phyloP scores from a whole-genome alignment of 1,140 invertebrate genomes.

The Streblospio benedicti region DNA sequence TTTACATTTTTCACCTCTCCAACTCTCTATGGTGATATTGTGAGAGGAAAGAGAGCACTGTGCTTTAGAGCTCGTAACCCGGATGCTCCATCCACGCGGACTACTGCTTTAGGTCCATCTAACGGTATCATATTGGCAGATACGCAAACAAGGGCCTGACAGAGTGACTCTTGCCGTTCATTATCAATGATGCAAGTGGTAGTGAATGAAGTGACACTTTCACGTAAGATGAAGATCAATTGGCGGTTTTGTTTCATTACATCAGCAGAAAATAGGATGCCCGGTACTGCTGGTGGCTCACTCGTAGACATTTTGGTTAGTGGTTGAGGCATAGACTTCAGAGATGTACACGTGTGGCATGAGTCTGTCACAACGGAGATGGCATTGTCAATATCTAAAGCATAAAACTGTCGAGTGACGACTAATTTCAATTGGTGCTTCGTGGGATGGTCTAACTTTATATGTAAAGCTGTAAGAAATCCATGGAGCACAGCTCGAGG shows the following conservation, averaged over 20 bases:
- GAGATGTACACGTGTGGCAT: constrained; percentile 16
- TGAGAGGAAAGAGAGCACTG: constrained; percentile 11
- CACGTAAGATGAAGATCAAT: neutral
- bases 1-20: constrained; percentile 19
- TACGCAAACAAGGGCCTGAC: neutral
- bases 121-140: constrained; percentile 6
- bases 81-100: constrained; percentile 19
- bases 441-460: constrained; percentile 16
- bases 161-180: neutral
- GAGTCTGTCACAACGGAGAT: neutral
- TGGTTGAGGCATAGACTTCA: constrained; percentile 2
- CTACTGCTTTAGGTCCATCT: constrained; percentile 17
- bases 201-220: neutral
- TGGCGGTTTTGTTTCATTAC: neutral
- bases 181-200: neutral
- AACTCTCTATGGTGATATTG: no score
- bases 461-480: constrained; percentile 19
- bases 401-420: constrained; percentile 17
- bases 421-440: constrained; percentile 16
- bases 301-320: constrained; percentile 7
- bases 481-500: constrained; percentile 19
- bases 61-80: constrained; percentile 17
- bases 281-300: constrained; percentile 13
- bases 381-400: constrained; percentile 19
- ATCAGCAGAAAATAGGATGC: neutral